phyloP scores from a whole-genome alignment of 1,140 invertebrate genomes.

The Periplaneta americana region DNA sequence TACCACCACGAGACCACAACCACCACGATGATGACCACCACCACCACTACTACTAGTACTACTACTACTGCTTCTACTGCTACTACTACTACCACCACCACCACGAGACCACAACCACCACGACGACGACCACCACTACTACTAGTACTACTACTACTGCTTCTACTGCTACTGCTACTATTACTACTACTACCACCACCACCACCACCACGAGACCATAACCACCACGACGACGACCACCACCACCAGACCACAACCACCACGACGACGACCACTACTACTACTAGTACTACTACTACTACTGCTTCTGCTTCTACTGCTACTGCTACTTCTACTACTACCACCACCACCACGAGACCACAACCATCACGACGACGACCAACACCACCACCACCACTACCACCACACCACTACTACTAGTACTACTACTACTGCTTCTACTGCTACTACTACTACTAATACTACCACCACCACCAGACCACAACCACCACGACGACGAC shows the following conservation, averaged over 20 bases:
- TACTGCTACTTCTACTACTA: constrained; percentile 15
- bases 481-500: constrained; percentile 17
- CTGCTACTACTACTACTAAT: too few relatives aligned
- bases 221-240: constrained; percentile 13
- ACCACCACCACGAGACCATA: neutral
- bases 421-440: too few relatives aligned
- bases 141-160: constrained; percentile 13
- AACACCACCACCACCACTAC: too few relatives aligned
- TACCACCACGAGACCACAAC: too few relatives aligned
- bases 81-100: constrained; percentile 14
- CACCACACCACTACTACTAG: too few relatives aligned
- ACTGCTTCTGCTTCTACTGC: constrained; percentile 17
- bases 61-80: constrained; percentile 15
- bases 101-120: neutral
- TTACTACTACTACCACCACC: constrained; percentile 18
- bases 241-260: constrained; percentile 6
- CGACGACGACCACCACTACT: neutral
- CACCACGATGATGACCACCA: constrained; percentile 10
- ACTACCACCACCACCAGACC: too few relatives aligned
- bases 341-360: too few relatives aligned
- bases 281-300: constrained; percentile 15
- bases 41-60: constrained; percentile 15
- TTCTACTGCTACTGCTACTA: constrained; percentile 14
- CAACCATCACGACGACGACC: too few relatives aligned
- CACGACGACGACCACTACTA: constrained; percentile 13